Evolutionary conservation across 2,888 invertebrate genomes (phyloP), one percentile per base, ranked within the genome.

Genomic region (Mythimna loreyi): DNA sequence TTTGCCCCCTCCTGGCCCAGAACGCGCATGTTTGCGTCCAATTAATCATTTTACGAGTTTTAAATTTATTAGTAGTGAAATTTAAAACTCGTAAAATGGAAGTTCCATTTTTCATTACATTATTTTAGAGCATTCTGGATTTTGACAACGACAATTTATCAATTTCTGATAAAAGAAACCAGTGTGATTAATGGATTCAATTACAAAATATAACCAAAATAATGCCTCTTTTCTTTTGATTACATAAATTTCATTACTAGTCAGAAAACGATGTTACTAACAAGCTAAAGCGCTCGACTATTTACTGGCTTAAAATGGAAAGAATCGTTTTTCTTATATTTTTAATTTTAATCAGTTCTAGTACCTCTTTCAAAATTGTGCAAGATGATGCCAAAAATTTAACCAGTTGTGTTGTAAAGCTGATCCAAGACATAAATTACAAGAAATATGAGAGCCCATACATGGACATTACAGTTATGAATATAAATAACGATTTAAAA

Each of bases 381-480:
- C 23, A 36, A 13, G 40, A 65, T 36, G 3, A 61, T 60, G n/a
- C 19, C 23, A 7, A 23, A 30, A 40, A 4, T 40, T 62, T 72
- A 33, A 82, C 65, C 21, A 68, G 23, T 33, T 89, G 89, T 66
- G 64, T 88, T 2, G 47, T 67, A 7, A 80, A 76, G 23, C 58
- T 87, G 13, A 21, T 86, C 5, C 30, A 71, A 56, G 71, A 71
- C 3, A 71, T 86, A 21, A 62, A 79, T 53, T 47, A 58, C 11
- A 74, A 67, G 3, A 61, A 59, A n/a, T 55, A 62, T 3, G 59
- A 28, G n/a, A n/a, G n/a, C 4, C 43, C 67, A 2, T 5, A n/a
- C 9, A 40, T 67, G 28, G 88, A 89, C 30, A 75, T 89, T 4
- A 86, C 83, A 13, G 65, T 86, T 11, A 76, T 87, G 30, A 84